phyloP scores from a whole-genome alignment of 1,140 invertebrate genomes.

The Bombus difficillimus region DNA sequence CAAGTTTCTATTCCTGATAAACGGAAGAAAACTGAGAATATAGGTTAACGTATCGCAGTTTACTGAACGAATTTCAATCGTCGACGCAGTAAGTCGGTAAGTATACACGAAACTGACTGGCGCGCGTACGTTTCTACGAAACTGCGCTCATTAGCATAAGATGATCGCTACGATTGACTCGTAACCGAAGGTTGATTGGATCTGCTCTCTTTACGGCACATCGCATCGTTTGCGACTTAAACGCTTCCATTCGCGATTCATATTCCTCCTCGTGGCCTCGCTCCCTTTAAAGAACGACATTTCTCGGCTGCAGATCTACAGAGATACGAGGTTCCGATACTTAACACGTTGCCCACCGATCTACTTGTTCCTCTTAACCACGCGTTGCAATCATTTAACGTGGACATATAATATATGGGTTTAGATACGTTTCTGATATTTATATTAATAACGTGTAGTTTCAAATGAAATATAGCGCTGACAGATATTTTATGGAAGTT shows the following conservation, averaged over 20 bases:
- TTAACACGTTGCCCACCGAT: neutral
- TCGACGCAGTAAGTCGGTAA: too few species aligned
- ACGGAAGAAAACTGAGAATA: neutral
- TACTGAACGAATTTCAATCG: neutral
- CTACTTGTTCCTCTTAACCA: neutral
- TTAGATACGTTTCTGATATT: too few species aligned
- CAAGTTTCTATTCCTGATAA: neutral
- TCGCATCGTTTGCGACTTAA: constrained; percentile 61
- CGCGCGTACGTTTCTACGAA: neutral
- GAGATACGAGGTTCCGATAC: neutral
- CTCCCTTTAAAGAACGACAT: neutral
- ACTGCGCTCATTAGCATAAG: constrained; percentile 56
- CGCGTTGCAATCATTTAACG: neutral
- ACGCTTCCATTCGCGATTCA: constrained; percentile 54
- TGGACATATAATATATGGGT: neutral
- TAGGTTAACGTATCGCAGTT: neutral
- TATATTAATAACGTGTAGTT: too few species aligned
- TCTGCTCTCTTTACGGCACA: constrained; percentile 51
- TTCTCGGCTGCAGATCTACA: neutral
- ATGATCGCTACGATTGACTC: constrained; percentile 55
- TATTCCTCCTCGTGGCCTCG: neutral
- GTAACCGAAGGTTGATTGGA: constrained; percentile 67
- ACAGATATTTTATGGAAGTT: too few species aligned
- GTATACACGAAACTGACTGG: neutral
- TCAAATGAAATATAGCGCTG: too few species aligned